Evolutionary conservation across 2,888 invertebrate species (phyloP).

Genomic region (Catocala fraxini): DNA sequence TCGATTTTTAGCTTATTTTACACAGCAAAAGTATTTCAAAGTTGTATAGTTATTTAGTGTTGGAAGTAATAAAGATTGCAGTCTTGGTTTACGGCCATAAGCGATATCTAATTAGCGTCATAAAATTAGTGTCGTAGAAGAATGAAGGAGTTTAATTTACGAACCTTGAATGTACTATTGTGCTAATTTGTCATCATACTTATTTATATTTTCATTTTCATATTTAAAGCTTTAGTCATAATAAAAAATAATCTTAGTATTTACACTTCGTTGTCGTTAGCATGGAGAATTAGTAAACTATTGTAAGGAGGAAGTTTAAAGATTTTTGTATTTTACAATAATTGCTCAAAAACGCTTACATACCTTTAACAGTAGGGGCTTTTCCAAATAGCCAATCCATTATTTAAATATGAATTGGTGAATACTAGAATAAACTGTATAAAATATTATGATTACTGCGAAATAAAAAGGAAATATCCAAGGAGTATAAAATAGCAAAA

Average conservation of each 20-base stretch:
- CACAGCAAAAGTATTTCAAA: no score
- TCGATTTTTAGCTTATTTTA: no score
- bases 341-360: slow-evolving; percentile 21
- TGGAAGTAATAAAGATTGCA: no score
- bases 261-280: no score
- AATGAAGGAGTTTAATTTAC: neutral
- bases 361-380: slow-evolving; percentile 90
- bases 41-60: no score
- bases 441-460: neutral
- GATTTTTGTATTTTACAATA: neutral
- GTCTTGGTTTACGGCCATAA: no score
- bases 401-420: neutral
- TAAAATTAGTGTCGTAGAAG: neutral
- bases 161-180: slow-evolving; percentile 1
- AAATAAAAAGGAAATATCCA: neutral
- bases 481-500: slow-evolving; percentile 17
- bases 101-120: neutral
- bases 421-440: neutral
- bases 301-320: no score
- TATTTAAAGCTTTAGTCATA: no score
- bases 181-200: neutral
- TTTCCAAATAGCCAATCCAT: slow-evolving; percentile 89
- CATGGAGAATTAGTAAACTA: no score
- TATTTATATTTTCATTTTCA: slow-evolving; percentile 9
- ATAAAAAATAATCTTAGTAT: no score